phyloP scores from a whole-genome alignment of 2,888 invertebrate genomes.

The Eupeodes luniger region DNA sequence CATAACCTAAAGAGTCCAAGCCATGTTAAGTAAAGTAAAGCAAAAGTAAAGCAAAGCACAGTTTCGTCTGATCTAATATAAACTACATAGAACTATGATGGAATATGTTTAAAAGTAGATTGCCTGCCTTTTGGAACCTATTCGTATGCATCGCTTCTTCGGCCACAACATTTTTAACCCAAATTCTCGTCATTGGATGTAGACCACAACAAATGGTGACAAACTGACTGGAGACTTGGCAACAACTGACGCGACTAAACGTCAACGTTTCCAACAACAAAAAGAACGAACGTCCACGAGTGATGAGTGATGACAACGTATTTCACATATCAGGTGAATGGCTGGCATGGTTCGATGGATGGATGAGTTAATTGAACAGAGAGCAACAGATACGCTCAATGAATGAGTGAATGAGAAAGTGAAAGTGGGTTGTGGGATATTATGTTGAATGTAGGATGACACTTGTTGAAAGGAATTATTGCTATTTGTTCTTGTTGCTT shows the following conservation, averaged over 20 bases:
- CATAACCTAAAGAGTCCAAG: too few relatives aligned
- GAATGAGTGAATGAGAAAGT: too few relatives aligned
- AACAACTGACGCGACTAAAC: neutral
- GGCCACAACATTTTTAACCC: conserved; percentile 68
- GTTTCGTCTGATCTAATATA: neutral
- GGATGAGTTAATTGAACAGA: conserved; percentile 26
- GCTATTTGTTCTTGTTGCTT: neutral
- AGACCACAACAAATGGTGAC: conserved; percentile 29
- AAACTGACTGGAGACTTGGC: neutral
- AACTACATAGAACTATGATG: neutral
- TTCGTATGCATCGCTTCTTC: conserved; percentile 31
- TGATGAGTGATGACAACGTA: neutral
- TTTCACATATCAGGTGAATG: conserved; percentile 1
- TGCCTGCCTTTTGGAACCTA: neutral
- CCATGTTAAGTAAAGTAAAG: too few relatives aligned
- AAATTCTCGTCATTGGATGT: conserved; percentile 59
- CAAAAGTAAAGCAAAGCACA: conserved; percentile 1
- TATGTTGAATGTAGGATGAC: conserved; percentile 3
- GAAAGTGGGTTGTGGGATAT: neutral
- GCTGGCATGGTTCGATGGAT: conserved; percentile 23
- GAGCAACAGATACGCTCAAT: conserved; percentile 11
- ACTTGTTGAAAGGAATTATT: conserved; percentile 68
- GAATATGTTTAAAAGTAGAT: neutral
- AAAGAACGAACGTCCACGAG: neutral
- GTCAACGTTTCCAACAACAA: conserved; percentile 5